Base-by-base conservation (phyloP, 2,113 vertebrate genomes). In the Corvus moneduloides region DNA sequence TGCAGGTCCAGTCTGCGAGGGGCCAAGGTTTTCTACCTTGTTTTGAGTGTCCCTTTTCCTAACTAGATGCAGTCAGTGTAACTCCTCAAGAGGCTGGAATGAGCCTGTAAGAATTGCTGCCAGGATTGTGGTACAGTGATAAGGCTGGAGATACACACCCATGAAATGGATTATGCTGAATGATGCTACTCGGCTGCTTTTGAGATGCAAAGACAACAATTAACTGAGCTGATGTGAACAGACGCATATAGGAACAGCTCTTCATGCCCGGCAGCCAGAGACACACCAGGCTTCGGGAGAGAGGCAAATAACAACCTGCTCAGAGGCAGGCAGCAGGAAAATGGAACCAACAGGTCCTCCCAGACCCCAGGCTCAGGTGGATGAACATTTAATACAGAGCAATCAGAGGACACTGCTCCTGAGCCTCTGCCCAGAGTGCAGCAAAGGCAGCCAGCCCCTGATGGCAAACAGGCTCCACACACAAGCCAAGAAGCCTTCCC, bases 191-290 rank as follows among this genome's bases (percentile, higher is more conserved):
- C 84, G 64, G 93, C 93, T 89, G 87, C 84, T 73, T 59, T 74
- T 21, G 56, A 91, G 87, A 75, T 59, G 75, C 82, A 85, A 59
- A 95, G 71, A 90, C 85, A 94, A 93, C 75, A 91, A 74, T 93
- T 92, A 94, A 63, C 52, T 1, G 69, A 68, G 66, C 87, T 96
- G 92, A 92, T 17, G 58, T 20, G 86, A 86, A 9, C 43, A 55
- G 84, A 66, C 8, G 2, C 39, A 80, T 90, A 88, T 13, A 83
- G 78, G 80, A 87, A 26, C 77, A 89, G 82, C 61, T 85, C 91
- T 51, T 51, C 63, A 8, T 37, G 84, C 87, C 71, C 44, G 30
- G 37, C 76, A 76, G 61, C 32, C 11, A 44, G 51, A 80, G 43
- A 58, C 74, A 58, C 74, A 51, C 48, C 52, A 46, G 68, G 55